A percentile compares a stretch with the other conserved stretches of the same genome.
Conservation (phyloP, 2,888 invertebrate genomes). For the Dorcus hopei region DNA sequence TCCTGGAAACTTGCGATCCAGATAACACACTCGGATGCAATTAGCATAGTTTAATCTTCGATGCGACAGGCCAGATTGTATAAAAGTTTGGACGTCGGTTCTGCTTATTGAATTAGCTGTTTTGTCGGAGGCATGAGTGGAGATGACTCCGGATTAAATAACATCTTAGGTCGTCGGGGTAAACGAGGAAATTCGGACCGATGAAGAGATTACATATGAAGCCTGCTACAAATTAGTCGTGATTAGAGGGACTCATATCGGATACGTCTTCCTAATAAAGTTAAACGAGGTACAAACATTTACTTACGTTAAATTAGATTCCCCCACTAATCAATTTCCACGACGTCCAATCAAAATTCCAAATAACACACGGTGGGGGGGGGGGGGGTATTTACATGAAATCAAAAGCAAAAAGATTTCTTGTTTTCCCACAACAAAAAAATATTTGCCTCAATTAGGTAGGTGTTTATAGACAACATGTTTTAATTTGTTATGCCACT, state of each 20-base stretch:
- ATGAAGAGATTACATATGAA: conserved; percentile 29
- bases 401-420: not conserved
- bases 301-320: conserved; percentile 1
- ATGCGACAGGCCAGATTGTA: conserved; percentile 19
- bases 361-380: too few species aligned
- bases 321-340: too few species aligned
- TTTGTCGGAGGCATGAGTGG: conserved; percentile 31
- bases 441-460: not conserved
- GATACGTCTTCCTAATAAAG: conserved; percentile 16
- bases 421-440: too few species aligned
- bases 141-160: conserved; percentile 36
- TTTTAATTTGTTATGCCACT: conserved; percentile 24
- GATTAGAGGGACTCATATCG: conserved; percentile 21
- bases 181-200: conserved; percentile 28
- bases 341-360: too few species aligned
- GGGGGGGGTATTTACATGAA: conserved; percentile 7
- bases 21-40: too few species aligned
- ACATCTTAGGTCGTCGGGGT: conserved; percentile 31
- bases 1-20: too few species aligned
- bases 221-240: conserved; percentile 28
- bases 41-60: too few species aligned
- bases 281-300: conserved; percentile 20
- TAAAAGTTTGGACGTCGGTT: conserved; percentile 36
- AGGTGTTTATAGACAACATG: not conserved
- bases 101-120: conserved; percentile 36